Base-by-base conservation (phyloP, 2,113 vertebrate species). In the Microcebus jonahi region DNA sequence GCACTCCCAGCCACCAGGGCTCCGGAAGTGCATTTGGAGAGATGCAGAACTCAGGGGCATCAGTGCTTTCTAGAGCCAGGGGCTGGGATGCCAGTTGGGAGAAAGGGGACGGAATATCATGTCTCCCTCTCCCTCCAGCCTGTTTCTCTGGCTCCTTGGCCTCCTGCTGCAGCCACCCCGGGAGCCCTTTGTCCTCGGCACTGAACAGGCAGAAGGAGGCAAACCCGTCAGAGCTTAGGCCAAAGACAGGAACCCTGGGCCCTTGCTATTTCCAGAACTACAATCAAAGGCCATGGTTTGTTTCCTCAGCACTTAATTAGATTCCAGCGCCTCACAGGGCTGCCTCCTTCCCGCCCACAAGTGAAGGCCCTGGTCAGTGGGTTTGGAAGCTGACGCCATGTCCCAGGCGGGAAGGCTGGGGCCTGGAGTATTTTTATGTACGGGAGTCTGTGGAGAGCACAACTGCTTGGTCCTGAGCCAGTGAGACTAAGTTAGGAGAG, bases 301-400 rank as follows among this genome's bases (percentile, higher is more conserved):
- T 93, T 97, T 96, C 88, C 94, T 94, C 83, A 4, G 93, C 81
- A 68, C 75, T 95, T 95, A 96, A 97, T 97, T 96, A 96, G 97
- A 87, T 95, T 96, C 34, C 68, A 87, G 94, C 0, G 5, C 92
- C 7, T 70, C 50, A 20, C 85, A 34, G 68, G 92, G 73, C 94
- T 92, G 84, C 92, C 95, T 96, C 61, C 86, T 93, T 80, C 75
- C 96, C 45, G 1, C 95, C 97, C 82, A 95, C 85, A 9, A 81
- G 45, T 76, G 20, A 61, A 91, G 77, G 39, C 91, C 91, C 97
- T 88, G 96, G 68, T 94, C 91, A 34, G 86, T 87, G 75, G 77
- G 48, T 93, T 81, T 90, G 80, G 93, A 91, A 87, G 94, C 89
- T 89, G 95, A 94, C 2, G 53, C 96, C 86, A 34, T 92, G 94